Conservation (phyloP, 1,140 invertebrate species). For the Ips nitidus region DNA sequence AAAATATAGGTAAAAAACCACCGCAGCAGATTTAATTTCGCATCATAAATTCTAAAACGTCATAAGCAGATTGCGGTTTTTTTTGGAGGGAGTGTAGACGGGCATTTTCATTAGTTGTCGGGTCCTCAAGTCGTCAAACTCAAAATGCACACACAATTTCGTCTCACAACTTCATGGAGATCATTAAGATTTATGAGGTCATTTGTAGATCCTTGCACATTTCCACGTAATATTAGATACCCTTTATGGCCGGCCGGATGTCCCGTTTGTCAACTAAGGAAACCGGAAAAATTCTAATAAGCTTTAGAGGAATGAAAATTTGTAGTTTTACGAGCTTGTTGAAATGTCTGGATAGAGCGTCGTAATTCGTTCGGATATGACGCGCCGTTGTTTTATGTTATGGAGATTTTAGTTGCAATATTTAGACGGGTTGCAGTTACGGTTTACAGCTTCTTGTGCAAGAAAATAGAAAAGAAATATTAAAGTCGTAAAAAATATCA, state of each 20-base stretch:
- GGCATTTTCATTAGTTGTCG: no score
- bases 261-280: background rate
- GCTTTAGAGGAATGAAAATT: constrained; percentile 6
- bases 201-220: background rate
- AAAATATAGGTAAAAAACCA: background rate
- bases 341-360: background rate
- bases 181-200: constrained; percentile 1
- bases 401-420: no score
- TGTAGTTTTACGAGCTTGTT: constrained; percentile 5
- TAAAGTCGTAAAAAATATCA: no score
- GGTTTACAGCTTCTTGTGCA: no score
- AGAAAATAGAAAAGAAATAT: no score
- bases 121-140: no score
- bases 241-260: background rate
- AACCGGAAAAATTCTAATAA: constrained; percentile 6
- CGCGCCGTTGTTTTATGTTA: background rate
- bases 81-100: no score
- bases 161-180: background rate
- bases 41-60: constrained; percentile 1
- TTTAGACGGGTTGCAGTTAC: no score
- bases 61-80: background rate
- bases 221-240: constrained; percentile 4
- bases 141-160: no score
- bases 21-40: background rate
- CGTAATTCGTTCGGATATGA: background rate